Percentiles rank a stretch among this genome's conserved stretches.
Evolutionary conservation across 1,140 invertebrate genomes (phyloP).

Genomic region (Steinernema feltiae): DNA sequence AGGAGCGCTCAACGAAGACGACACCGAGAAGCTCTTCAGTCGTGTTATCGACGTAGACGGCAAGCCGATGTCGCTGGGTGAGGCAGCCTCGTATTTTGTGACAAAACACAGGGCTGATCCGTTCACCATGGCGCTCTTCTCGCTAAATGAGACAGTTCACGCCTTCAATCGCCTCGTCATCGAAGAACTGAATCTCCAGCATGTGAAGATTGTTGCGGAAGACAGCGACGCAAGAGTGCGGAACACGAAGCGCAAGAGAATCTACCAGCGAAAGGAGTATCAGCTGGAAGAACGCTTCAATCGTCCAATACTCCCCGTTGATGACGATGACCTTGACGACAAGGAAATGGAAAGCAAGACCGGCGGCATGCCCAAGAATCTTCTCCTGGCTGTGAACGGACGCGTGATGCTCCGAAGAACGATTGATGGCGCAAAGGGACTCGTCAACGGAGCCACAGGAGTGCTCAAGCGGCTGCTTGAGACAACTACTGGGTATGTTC

Average conservation of each 20-base stretch:
- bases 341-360: background rate
- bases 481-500: no score
- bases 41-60: background rate
- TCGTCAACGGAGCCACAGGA: background rate
- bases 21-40: background rate
- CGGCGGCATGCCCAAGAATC: background rate
- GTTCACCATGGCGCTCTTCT: conserved; percentile 1
- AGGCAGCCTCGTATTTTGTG: background rate
- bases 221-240: background rate
- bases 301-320: background rate
- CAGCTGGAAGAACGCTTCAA: background rate
- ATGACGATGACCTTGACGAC: background rate
- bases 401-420: conserved; percentile 14
- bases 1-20: background rate
- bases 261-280: background rate
- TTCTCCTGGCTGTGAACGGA: background rate
- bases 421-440: background rate
- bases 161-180: background rate
- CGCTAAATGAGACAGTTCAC: background rate
- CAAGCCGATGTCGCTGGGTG: background rate
- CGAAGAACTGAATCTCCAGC: background rate
- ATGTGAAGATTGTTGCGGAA: background rate
- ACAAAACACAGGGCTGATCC: background rate
- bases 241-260: background rate
- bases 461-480: no score